phyloP scores from a whole-genome alignment of 2,888 invertebrate species.

The Eupithecia abbreviata region DNA sequence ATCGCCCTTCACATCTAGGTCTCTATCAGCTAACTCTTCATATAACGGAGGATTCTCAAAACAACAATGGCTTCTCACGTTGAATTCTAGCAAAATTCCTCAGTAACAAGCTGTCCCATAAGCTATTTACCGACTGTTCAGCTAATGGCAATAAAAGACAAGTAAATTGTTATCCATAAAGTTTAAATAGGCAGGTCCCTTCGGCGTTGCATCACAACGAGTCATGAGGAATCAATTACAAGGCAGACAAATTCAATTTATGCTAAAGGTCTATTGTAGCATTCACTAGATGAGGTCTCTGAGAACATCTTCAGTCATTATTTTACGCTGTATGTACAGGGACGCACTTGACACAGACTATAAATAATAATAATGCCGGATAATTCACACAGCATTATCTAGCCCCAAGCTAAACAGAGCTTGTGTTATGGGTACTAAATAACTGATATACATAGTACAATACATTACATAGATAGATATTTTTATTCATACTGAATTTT shows the following conservation, averaged over 20 bases:
- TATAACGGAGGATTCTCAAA: not conserved
- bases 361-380: too few relatives aligned
- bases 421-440: too few relatives aligned
- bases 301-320: slow-evolving; percentile 29
- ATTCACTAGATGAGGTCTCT: slow-evolving; percentile 43
- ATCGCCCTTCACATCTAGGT: not conserved
- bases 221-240: slow-evolving; percentile 53
- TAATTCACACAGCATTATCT: too few relatives aligned
- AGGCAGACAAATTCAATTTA: slow-evolving; percentile 48
- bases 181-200: slow-evolving; percentile 12
- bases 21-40: not conserved
- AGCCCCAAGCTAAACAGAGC: too few relatives aligned
- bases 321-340: not conserved
- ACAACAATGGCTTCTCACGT: slow-evolving; percentile 21
- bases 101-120: slow-evolving; percentile 25
- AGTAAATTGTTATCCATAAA: slow-evolving; percentile 29
- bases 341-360: not conserved
- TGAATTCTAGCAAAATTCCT: slow-evolving; percentile 19
- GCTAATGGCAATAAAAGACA: slow-evolving; percentile 23
- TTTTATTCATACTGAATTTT: too few relatives aligned
- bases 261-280: slow-evolving; percentile 44
- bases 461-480: too few relatives aligned
- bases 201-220: slow-evolving; percentile 37
- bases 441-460: too few relatives aligned
- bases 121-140: slow-evolving; percentile 26